Evolutionary conservation across 1,140 invertebrate species (phyloP).

Genomic region (Cydia pomonella): DNA sequence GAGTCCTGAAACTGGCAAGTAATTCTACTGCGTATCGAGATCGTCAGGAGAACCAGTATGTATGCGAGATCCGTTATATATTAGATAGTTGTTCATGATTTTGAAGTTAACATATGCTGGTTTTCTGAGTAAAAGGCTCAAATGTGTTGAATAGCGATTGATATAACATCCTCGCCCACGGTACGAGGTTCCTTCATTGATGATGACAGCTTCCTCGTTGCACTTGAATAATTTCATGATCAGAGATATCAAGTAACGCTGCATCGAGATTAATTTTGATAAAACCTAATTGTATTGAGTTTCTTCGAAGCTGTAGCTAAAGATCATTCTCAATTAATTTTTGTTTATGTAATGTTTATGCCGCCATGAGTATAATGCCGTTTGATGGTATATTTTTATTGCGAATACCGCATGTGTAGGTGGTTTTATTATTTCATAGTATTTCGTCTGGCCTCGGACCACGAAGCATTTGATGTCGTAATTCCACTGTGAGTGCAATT

Average conservation of each 20-base stretch:
- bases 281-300: slow-evolving; percentile 30
- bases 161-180: background rate
- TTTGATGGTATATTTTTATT: slow-evolving; percentile 30
- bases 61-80: background rate
- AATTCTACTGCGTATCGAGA: background rate
- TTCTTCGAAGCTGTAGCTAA: slow-evolving; percentile 4
- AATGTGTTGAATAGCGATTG: background rate
- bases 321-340: slow-evolving; percentile 7
- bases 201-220: slow-evolving; percentile 22
- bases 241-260: slow-evolving; percentile 14
- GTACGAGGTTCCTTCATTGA: slow-evolving; percentile 17
- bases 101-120: background rate
- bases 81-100: background rate
- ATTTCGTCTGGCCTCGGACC: background rate
- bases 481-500: slow-evolving; percentile 40
- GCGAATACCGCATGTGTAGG: slow-evolving; percentile 23
- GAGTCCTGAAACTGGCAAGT: background rate
- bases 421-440: slow-evolving; percentile 28
- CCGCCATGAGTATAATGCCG: slow-evolving; percentile 18
- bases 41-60: background rate
- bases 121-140: background rate
- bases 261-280: slow-evolving; percentile 26
- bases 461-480: slow-evolving; percentile 38
- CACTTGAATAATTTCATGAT: slow-evolving; percentile 17
- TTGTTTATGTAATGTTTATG: slow-evolving; percentile 24